Evolutionary conservation across 2,113 vertebrate species (phyloP).

Genomic region (Orycteropus afer): DNA sequence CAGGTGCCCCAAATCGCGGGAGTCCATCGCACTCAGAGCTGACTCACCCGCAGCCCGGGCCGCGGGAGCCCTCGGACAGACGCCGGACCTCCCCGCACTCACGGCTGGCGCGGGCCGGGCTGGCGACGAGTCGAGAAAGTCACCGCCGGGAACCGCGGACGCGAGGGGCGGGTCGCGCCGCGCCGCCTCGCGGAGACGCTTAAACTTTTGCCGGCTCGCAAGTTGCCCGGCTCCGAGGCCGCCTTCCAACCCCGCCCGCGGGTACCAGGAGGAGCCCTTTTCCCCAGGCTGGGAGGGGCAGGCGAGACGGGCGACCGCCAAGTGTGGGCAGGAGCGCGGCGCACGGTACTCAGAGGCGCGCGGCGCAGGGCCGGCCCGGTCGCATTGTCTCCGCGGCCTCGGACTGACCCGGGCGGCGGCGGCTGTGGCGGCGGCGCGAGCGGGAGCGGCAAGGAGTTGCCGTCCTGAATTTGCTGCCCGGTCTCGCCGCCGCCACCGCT

Average conservation of each 20-base stretch:
- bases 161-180: conserved; percentile 22
- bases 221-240: conserved; percentile 45
- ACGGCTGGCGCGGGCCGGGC: not conserved
- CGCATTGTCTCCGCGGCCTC: conserved; percentile 63
- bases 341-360: not conserved
- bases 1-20: not conserved
- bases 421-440: not conserved
- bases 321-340: not conserved
- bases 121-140: conserved; percentile 25
- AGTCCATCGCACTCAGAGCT: not conserved
- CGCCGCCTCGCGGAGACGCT: conserved; percentile 43
- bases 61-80: not conserved
- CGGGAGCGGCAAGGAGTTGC: not conserved
- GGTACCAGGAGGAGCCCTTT: not conserved
- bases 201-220: conserved; percentile 76
- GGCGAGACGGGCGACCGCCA: not conserved
- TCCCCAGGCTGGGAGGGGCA: not conserved
- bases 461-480: not conserved
- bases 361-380: not conserved
- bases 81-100: conserved; percentile 1
- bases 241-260: not conserved
- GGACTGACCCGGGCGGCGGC: not conserved
- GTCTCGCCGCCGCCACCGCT: conserved; percentile 71
- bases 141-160: conserved; percentile 20
- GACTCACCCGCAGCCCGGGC: conserved; percentile 50